phyloP scores from a whole-genome alignment of 1,140 invertebrate genomes.

The Ctenoplectra terminalis region DNA sequence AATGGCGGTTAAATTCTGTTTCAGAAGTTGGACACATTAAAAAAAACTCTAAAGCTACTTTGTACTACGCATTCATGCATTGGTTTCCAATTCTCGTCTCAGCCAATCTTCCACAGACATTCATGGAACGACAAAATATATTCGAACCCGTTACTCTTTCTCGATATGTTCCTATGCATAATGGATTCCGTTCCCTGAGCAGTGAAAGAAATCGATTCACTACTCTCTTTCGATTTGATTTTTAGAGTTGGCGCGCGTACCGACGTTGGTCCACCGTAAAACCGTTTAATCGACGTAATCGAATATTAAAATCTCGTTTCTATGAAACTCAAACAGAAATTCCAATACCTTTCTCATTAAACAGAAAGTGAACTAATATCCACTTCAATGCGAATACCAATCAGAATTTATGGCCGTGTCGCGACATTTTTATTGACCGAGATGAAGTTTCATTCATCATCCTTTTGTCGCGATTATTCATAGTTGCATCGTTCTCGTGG shows the following conservation, averaged over 20 bases:
- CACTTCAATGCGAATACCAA: neutral
- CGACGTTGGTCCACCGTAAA: no score
- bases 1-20: no score
- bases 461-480: neutral
- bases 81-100: no score
- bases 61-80: no score
- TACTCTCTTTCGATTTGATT: neutral
- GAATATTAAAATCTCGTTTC: conserved; percentile 23
- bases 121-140: no score
- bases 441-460: neutral
- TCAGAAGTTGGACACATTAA: no score
- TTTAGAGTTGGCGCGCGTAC: no score
- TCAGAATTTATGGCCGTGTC: neutral
- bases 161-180: neutral
- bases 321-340: neutral
- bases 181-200: neutral
- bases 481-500: neutral
- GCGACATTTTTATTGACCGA: neutral
- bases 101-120: no score
- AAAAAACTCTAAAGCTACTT: no score
- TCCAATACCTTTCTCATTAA: neutral
- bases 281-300: no score
- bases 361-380: neutral
- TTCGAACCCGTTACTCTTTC: no score
- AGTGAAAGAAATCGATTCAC: neutral